Evolutionary conservation across 2,113 vertebrate species (phyloP).

Genomic region (Phalacrocorax carbo): DNA sequence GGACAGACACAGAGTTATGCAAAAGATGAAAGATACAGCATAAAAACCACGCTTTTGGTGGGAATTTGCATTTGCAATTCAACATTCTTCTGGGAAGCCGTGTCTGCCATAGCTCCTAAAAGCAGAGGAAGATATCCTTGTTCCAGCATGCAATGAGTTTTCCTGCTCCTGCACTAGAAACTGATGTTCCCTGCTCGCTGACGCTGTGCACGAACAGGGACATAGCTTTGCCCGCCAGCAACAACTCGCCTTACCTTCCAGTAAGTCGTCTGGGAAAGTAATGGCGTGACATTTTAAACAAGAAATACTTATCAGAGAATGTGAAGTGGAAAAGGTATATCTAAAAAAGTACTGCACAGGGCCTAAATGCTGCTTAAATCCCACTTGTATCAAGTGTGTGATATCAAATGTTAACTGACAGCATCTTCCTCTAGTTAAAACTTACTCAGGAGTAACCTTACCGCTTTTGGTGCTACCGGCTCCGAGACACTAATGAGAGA

Average conservation of each 20-base stretch:
- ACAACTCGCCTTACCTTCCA: not conserved
- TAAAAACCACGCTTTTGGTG: not conserved
- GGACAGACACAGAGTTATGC: not conserved
- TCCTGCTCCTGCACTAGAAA: not conserved
- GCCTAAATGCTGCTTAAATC: not conserved
- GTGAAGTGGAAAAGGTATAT: not conserved
- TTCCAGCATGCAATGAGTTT: not conserved
- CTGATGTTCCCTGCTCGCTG: not conserved
- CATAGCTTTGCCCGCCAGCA: not conserved
- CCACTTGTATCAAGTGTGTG: not conserved
- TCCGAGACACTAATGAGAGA: fast-evolving
- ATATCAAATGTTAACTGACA: not conserved
- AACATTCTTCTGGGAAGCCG: not conserved
- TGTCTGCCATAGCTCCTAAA: not conserved
- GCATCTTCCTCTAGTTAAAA: not conserved
- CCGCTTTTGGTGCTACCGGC: not conserved
- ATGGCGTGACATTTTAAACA: not conserved
- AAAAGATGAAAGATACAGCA: constrained; percentile 14
- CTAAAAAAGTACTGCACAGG: not conserved
- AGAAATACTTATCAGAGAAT: not conserved
- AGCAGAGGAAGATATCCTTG: not conserved
- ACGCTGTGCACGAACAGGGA: fast-evolving
- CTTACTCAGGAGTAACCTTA: not conserved
- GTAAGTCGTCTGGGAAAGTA: not conserved
- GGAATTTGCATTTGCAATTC: constrained; percentile 1